Percentiles rank a stretch among this genome's conserved stretches.
Conservation (phyloP, 1,140 invertebrate genomes). For the Leptinotarsa lineolata region DNA sequence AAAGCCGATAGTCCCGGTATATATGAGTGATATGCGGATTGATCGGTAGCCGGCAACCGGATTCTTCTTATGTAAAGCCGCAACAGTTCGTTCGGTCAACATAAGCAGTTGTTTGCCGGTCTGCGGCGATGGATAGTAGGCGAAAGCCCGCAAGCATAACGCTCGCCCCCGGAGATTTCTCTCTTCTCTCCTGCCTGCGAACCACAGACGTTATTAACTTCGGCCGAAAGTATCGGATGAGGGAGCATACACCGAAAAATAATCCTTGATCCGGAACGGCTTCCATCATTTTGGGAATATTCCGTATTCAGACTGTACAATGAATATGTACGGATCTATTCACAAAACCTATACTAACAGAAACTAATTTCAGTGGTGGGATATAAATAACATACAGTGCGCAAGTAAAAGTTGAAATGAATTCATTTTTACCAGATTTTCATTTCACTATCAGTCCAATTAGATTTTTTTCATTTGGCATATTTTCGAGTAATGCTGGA, state of each 20-base stretch:
- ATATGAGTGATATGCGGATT: background rate
- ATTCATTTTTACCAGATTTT: too few species aligned
- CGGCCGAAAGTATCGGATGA: background rate
- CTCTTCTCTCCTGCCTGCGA: background rate
- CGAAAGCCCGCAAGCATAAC: background rate
- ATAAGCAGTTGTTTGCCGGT: slow-evolving; percentile 44
- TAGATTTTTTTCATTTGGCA: too few species aligned
- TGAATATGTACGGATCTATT: too few species aligned
- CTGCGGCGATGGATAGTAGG: slow-evolving; percentile 29
- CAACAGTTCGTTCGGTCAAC: slow-evolving; percentile 35
- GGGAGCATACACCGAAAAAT: background rate
- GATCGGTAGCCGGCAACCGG: slow-evolving; percentile 14
- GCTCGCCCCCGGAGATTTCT: background rate
- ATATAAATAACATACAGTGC: too few species aligned
- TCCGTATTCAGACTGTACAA: too few species aligned
- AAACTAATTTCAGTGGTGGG: too few species aligned
- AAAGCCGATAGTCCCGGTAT: background rate
- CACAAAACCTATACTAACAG: too few species aligned
- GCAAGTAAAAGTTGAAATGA: too few species aligned
- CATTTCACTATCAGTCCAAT: too few species aligned
- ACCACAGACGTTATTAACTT: background rate
- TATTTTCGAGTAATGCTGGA: too few species aligned
- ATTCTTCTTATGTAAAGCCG: slow-evolving; percentile 37
- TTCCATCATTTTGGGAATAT: too few species aligned
- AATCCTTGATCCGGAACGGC: too few species aligned